phyloP scores from a whole-genome alignment of 2,113 vertebrate genomes.

The Heliornis fulica region DNA sequence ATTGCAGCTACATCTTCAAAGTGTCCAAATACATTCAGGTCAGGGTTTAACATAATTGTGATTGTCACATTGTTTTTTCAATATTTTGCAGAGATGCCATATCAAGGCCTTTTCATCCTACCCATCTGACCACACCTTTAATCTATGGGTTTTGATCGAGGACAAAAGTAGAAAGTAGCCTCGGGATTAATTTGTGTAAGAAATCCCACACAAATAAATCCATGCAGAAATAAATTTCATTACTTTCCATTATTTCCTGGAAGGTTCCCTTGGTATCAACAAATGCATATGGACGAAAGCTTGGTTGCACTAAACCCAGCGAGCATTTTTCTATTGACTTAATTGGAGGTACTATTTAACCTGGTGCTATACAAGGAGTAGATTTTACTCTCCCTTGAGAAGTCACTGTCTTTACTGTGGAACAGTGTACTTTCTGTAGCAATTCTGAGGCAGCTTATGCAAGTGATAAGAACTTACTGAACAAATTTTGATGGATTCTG shows the following conservation, averaged over 20 bases:
- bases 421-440: not conserved
- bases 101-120: not conserved
- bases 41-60: not conserved
- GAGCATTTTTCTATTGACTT: not conserved
- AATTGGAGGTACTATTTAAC: not conserved
- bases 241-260: not conserved
- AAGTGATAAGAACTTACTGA: not conserved
- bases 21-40: not conserved
- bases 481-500: not conserved
- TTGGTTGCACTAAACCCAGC: not conserved
- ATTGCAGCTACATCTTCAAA: not conserved
- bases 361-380: rapidly evolving
- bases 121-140: not conserved
- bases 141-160: not conserved
- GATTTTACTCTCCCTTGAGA: not conserved
- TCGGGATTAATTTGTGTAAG: not conserved
- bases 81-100: not conserved
- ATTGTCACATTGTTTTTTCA: not conserved
- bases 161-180: not conserved
- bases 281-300: not conserved
- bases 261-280: not conserved
- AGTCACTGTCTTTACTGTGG: not conserved
- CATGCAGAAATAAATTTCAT: not conserved
- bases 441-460: not conserved
- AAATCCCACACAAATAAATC: too few relatives aligned